These are phyloP conservation scores for Muraenolepis orangiensis DNA, from an alignment of 2,797 vertebrate species.

Conservation along the genomic window DNA sequence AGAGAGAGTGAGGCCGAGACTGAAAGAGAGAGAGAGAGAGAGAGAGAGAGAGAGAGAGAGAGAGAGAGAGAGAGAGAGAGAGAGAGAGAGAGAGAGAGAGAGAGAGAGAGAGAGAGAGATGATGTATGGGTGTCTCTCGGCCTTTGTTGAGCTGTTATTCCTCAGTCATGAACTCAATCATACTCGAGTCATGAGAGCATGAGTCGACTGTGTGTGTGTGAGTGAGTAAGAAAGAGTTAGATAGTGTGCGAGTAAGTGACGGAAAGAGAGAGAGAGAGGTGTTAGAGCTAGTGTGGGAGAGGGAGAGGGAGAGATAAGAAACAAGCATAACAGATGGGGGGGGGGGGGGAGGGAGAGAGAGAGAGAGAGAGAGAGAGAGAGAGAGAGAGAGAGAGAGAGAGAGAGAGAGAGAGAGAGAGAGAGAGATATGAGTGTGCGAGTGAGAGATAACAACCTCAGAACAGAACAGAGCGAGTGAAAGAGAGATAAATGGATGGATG, in stretches of 20 bases:
- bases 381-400: conserved; percentile 1
- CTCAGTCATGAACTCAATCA: conserved; percentile 68
- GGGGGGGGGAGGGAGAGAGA: conserved; percentile 34
- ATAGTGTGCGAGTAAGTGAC: conserved; percentile 27
- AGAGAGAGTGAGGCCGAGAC: background rate
- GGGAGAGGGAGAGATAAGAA: conserved; percentile 14
- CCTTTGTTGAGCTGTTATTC: conserved; percentile 58
- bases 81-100: background rate
- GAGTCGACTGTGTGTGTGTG: conserved; percentile 43
- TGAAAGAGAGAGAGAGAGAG: background rate
- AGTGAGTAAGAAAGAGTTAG: conserved; percentile 32
- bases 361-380: conserved; percentile 48
- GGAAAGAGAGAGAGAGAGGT: conserved; percentile 54
- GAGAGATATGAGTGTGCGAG: conserved; percentile 38
- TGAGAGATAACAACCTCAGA: conserved; percentile 40
- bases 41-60: background rate
- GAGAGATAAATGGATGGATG: conserved; percentile 41
- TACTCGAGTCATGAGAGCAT: conserved; percentile 68
- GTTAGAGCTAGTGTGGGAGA: conserved; percentile 62
- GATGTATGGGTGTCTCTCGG: conserved; percentile 59
- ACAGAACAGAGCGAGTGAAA: conserved; percentile 18
- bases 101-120: conserved; percentile 9
- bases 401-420: conserved; percentile 16
- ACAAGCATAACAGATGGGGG: too few relatives aligned
- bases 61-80: background rate